A percentile compares a stretch with the other conserved stretches of the same genome.
phyloP scores from a whole-genome alignment of 2,888 invertebrate genomes.

The Drosophila neotestacea region DNA sequence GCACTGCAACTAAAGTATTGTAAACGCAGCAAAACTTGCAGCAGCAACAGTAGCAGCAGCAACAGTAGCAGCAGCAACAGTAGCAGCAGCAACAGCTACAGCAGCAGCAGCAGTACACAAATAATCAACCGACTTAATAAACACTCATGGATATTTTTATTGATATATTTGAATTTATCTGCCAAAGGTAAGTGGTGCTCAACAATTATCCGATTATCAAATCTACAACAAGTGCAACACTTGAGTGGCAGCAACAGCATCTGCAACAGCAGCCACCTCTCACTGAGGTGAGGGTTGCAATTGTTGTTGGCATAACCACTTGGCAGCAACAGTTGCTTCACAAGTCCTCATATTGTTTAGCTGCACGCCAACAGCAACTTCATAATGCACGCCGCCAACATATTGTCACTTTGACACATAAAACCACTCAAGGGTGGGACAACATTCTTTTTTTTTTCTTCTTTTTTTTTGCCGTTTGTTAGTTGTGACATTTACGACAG shows the following conservation, averaged over 20 bases:
- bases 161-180: slow-evolving; percentile 85
- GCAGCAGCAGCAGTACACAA: slow-evolving; percentile 65
- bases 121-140: slow-evolving; percentile 84
- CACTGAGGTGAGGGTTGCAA: slow-evolving; percentile 18
- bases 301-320: slow-evolving; percentile 56
- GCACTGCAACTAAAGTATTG: slow-evolving; percentile 41
- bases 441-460: slow-evolving; percentile 39
- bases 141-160: slow-evolving; percentile 85
- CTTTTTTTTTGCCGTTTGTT: slow-evolving; percentile 42
- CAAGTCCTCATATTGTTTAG: slow-evolving; percentile 49
- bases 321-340: slow-evolving; percentile 63
- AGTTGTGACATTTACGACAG: slow-evolving; percentile 79
- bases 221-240: slow-evolving; percentile 54
- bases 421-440: slow-evolving; percentile 70
- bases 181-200: slow-evolving; percentile 84
- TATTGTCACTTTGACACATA: slow-evolving; percentile 83
- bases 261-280: slow-evolving; percentile 9
- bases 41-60: slow-evolving; percentile 31
- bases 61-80: slow-evolving; percentile 38
- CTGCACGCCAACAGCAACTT: slow-evolving; percentile 63
- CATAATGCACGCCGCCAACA: slow-evolving; percentile 76
- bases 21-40: slow-evolving; percentile 39
- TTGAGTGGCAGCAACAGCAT: slow-evolving; percentile 39
- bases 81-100: slow-evolving; percentile 41
- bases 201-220: slow-evolving; percentile 41